Percentiles rank a stretch among this genome's conserved stretches.
Conservation (phyloP, 2,888 invertebrate species). For the Eupsilia transversa region DNA sequence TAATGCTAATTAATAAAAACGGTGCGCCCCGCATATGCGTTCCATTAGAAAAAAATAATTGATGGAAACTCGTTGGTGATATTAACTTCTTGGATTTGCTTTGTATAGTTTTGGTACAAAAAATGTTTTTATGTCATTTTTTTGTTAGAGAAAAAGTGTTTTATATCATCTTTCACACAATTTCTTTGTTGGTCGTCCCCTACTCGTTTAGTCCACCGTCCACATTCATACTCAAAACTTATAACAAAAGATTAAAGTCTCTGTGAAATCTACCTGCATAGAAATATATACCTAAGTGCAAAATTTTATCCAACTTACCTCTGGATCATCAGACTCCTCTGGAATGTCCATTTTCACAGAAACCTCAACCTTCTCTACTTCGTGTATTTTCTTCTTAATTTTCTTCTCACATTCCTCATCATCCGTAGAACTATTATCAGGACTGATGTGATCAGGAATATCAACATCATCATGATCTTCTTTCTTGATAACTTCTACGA, state of each 20-base stretch:
- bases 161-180: too few relatives aligned
- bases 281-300: not conserved
- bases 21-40: too few relatives aligned
- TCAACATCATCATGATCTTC: constrained; percentile 71
- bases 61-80: too few relatives aligned
- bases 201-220: too few relatives aligned
- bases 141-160: too few relatives aligned
- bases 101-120: too few relatives aligned
- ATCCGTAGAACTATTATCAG: constrained; percentile 68
- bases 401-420: constrained; percentile 78
- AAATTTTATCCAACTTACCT: constrained; percentile 26
- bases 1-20: too few relatives aligned
- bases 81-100: too few relatives aligned
- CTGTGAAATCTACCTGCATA: not conserved
- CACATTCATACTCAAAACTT: too few relatives aligned
- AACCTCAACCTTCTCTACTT: constrained; percentile 60
- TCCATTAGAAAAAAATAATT: too few relatives aligned
- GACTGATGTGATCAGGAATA: constrained; percentile 21
- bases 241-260: not conserved
- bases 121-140: too few relatives aligned
- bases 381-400: constrained; percentile 67
- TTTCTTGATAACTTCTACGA: constrained; percentile 72
- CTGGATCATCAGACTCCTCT: constrained; percentile 17
- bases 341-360: constrained; percentile 33
- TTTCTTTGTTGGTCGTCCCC: too few relatives aligned